A percentile compares a stretch with the other conserved stretches of the same genome.
phyloP scores from a whole-genome alignment of 2,888 invertebrate genomes.

The Cactoblastis cactorum region DNA sequence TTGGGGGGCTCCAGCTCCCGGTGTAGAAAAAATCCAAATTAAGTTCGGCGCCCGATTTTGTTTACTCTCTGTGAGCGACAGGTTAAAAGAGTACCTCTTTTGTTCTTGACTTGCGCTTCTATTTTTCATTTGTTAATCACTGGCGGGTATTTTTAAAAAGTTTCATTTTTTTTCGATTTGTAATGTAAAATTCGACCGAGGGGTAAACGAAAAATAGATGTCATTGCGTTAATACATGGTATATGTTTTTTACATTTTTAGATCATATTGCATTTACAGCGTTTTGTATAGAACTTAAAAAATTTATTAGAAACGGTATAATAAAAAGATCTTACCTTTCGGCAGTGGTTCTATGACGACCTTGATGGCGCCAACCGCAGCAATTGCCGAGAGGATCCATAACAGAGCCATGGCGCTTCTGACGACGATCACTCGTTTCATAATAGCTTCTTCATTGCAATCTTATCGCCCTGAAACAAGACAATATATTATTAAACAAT shows the following conservation, averaged over 20 bases:
- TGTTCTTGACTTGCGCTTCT: slow-evolving; percentile 31
- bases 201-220: too few species aligned
- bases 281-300: too few species aligned
- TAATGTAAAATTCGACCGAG: neutral
- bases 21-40: slow-evolving; percentile 65
- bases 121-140: slow-evolving; percentile 34
- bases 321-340: slow-evolving; percentile 56
- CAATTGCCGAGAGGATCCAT: slow-evolving; percentile 55
- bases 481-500: neutral
- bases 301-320: neutral
- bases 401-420: slow-evolving; percentile 49
- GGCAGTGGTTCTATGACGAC: slow-evolving; percentile 74
- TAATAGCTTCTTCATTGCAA: slow-evolving; percentile 37
- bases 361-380: slow-evolving; percentile 62
- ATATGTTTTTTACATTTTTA: too few species aligned
- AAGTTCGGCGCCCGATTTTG: slow-evolving; percentile 57
- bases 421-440: slow-evolving; percentile 25
- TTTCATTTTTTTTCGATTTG: slow-evolving; percentile 5
- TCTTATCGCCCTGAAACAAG: slow-evolving; percentile 42
- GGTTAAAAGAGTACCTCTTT: slow-evolving; percentile 50
- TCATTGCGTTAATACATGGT: too few species aligned
- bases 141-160: slow-evolving; percentile 20
- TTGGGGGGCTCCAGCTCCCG: slow-evolving; percentile 40
- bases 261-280: too few species aligned
- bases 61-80: slow-evolving; percentile 65